Conservation (phyloP, 1,140 invertebrate genomes). For the Leguminivora glycinivorella region DNA sequence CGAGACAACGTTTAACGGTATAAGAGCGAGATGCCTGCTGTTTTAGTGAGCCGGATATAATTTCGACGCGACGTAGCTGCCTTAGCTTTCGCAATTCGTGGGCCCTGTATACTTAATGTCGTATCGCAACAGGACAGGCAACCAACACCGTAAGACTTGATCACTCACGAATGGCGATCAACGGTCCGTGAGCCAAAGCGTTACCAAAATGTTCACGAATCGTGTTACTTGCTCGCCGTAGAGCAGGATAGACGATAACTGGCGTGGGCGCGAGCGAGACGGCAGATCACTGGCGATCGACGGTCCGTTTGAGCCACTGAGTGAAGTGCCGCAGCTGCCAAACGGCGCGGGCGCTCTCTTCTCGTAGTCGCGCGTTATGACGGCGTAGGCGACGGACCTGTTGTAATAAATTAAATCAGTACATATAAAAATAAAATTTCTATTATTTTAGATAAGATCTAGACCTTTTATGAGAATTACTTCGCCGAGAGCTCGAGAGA, state of each 20-base stretch:
- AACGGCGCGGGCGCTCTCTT: conserved; percentile 92
- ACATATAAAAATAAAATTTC: background rate
- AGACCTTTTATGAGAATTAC: too few relatives aligned
- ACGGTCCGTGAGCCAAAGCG: conserved; percentile 96
- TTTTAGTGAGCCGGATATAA: too few relatives aligned
- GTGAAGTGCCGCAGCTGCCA: conserved; percentile 94
- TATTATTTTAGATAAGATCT: too few relatives aligned
- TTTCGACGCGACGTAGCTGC: background rate
- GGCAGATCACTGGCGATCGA: conserved; percentile 83
- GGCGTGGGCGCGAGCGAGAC: background rate
- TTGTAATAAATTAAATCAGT: background rate
- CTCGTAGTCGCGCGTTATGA: conserved; percentile 92
- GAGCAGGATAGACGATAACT: background rate
- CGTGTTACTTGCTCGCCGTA: background rate
- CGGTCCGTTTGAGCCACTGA: conserved; percentile 95
- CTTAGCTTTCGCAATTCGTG: background rate
- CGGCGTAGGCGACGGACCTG: conserved; percentile 87
- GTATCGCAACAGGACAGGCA: background rate
- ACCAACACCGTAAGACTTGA: too few relatives aligned
- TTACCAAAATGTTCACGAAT: conserved; percentile 91
- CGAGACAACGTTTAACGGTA: too few relatives aligned
- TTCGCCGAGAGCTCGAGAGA: too few relatives aligned
- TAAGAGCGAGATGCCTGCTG: too few relatives aligned
- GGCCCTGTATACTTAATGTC: background rate
- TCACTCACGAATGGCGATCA: conserved; percentile 85